These are phyloP conservation scores for Agriopis marginaria DNA, from an alignment of 2,888 invertebrate species.

Conservation along the genomic window DNA sequence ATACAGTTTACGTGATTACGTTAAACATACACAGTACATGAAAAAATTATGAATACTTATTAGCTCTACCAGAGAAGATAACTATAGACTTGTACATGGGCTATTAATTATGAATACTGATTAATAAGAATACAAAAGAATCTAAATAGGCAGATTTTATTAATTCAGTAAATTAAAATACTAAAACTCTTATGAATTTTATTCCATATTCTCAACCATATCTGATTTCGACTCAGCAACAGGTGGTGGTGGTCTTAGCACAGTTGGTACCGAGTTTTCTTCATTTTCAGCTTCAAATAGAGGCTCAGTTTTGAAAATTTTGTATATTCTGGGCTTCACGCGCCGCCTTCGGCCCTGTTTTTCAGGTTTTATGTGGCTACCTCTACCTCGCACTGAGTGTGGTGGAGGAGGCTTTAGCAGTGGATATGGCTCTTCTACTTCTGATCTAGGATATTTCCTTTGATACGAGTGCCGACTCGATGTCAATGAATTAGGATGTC, in stretches of 20 bases:
- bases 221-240: slow-evolving; percentile 66
- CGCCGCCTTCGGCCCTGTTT: slow-evolving; percentile 67
- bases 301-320: slow-evolving; percentile 71
- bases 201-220: slow-evolving; percentile 34
- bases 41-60: background rate
- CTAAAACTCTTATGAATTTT: slow-evolving; percentile 24
- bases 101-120: slow-evolving; percentile 19
- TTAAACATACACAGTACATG: background rate
- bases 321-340: slow-evolving; percentile 64
- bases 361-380: slow-evolving; percentile 60
- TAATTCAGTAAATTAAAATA: background rate
- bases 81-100: slow-evolving; percentile 25
- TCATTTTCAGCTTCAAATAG: slow-evolving; percentile 68
- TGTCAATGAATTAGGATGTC: slow-evolving; percentile 65
- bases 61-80: background rate
- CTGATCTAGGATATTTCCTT: slow-evolving; percentile 71
- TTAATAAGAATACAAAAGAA: background rate
- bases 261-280: slow-evolving; percentile 60
- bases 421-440: slow-evolving; percentile 74
- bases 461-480: slow-evolving; percentile 63
- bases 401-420: slow-evolving; percentile 78
- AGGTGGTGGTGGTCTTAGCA: slow-evolving; percentile 67
- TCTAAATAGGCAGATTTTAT: background rate
- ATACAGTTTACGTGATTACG: background rate
- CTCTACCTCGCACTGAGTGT: slow-evolving; percentile 59